Percentiles rank a stretch among this genome's conserved stretches.
Evolutionary conservation across 2,113 vertebrate species (phyloP).

Genomic region (Tiliqua scincoides): DNA sequence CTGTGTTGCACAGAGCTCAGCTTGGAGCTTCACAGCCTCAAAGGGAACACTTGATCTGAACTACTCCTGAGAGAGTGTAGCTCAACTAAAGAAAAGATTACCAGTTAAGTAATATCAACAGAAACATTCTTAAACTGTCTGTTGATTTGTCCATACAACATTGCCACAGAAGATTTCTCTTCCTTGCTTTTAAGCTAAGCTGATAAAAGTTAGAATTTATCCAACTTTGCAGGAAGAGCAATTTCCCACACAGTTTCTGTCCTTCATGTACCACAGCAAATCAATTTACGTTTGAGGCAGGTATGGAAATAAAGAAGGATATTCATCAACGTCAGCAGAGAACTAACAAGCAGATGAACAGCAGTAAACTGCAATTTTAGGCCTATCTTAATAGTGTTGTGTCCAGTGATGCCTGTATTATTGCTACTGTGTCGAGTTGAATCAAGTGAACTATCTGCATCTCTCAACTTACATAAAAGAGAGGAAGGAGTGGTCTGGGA

Average conservation of each 20-base stretch:
- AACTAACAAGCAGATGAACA: neutral
- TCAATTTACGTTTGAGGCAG: neutral
- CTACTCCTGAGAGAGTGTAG: too few species aligned
- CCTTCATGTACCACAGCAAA: neutral
- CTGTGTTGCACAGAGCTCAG: too few species aligned
- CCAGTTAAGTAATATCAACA: neutral
- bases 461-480: conserved; percentile 82
- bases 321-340: neutral
- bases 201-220: neutral
- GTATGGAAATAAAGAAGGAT: neutral
- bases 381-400: neutral
- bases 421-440: conserved; percentile 14
- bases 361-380: neutral
- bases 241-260: neutral
- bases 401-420: neutral
- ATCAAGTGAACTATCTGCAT: conserved; percentile 15
- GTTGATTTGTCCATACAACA: neutral
- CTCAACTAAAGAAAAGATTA: neutral
- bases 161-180: neutral
- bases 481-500: conserved; percentile 69
- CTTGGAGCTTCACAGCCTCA: too few species aligned
- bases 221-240: conserved; percentile 4
- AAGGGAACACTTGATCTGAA: too few species aligned
- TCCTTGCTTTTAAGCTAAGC: neutral
- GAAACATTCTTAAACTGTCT: neutral